These are phyloP conservation scores for Cepaea hortensis DNA, from an alignment of 2,888 invertebrate species.

Conservation along the genomic window DNA sequence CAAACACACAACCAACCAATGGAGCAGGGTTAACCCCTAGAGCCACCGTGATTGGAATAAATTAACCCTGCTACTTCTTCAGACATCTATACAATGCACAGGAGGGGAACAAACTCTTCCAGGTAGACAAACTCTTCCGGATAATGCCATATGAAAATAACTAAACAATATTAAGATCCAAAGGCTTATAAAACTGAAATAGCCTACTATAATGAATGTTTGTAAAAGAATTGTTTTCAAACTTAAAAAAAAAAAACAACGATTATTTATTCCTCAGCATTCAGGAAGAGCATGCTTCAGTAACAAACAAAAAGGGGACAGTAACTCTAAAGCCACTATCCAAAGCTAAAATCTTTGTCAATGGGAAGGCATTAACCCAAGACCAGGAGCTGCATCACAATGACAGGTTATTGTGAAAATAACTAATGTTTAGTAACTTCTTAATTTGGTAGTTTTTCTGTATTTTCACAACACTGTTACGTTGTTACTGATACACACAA, in stretches of 20 bases:
- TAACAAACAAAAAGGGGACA: constrained; percentile 65
- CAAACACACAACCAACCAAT: too few relatives aligned
- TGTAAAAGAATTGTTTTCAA: background rate
- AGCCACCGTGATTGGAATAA: too few relatives aligned
- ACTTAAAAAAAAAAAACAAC: background rate
- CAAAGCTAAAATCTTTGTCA: constrained; percentile 69
- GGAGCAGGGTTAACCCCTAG: too few relatives aligned
- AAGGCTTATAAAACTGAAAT: background rate
- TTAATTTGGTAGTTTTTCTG: background rate
- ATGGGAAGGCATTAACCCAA: constrained; percentile 66
- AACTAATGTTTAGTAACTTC: background rate
- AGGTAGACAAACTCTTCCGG: too few relatives aligned
- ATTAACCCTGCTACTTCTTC: too few relatives aligned
- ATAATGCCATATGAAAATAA: too few relatives aligned
- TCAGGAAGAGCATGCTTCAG: constrained; percentile 68
- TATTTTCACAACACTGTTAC: background rate
- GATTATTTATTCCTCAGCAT: constrained; percentile 62
- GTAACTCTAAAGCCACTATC: constrained; percentile 65
- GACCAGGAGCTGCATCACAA: constrained; percentile 69
- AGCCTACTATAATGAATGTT: background rate
- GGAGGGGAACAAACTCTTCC: too few relatives aligned
- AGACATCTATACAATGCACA: too few relatives aligned
- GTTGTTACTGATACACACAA: background rate
- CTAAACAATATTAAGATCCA: too few relatives aligned
- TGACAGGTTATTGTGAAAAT: constrained; percentile 63